Evolutionary conservation across 2,888 invertebrate species (phyloP).

Genomic region (Mythimna pallens): DNA sequence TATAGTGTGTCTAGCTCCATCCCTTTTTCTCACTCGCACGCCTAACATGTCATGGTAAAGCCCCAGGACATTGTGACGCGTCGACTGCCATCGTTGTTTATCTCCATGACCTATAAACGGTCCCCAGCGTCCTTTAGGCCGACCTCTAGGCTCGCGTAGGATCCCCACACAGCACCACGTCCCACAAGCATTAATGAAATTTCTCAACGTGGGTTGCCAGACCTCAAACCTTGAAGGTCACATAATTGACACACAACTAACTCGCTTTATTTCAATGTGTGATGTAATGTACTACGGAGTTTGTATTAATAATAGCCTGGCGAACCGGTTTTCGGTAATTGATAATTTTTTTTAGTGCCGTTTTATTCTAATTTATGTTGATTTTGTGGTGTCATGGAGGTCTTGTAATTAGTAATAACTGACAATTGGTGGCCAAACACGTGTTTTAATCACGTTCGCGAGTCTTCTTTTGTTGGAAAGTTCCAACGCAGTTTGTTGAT

Average conservation of each 20-base stretch:
- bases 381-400: constrained; percentile 35
- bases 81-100: background rate
- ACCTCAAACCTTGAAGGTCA: constrained; percentile 56
- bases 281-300: constrained; percentile 51
- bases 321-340: constrained; percentile 43
- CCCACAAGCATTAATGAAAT: constrained; percentile 64
- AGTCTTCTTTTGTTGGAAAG: constrained; percentile 2
- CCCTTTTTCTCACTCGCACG: too few species aligned
- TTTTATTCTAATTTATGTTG: constrained; percentile 36
- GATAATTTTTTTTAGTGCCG: constrained; percentile 38
- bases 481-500: background rate
- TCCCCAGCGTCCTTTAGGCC: constrained; percentile 3
- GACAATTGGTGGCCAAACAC: constrained; percentile 1
- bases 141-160: constrained; percentile 48
- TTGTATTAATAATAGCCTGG: constrained; percentile 26
- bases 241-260: constrained; percentile 57
- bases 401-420: background rate
- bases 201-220: constrained; percentile 57
- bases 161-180: constrained; percentile 36
- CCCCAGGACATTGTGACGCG: background rate
- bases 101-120: background rate
- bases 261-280: constrained; percentile 46
- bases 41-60: too few species aligned
- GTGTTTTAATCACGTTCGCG: constrained; percentile 24
- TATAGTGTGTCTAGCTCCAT: too few species aligned